Base-by-base conservation (phyloP, 2,888 invertebrate genomes). In the Philereme transversata region DNA sequence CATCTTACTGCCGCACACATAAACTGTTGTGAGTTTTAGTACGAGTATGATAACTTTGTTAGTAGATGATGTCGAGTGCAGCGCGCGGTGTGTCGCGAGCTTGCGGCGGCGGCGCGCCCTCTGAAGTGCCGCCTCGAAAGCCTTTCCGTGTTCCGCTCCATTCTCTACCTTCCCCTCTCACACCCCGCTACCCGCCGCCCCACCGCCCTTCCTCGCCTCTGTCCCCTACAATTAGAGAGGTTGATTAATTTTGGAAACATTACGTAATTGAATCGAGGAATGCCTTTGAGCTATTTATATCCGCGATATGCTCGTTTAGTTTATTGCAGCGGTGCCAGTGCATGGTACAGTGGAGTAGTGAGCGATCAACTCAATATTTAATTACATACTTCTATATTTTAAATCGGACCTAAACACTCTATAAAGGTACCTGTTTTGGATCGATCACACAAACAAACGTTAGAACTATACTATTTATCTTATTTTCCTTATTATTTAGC, bases 111-210 rank as follows among this genome's bases (percentile, higher is more conserved):
- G 71, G 73, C 70, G 64, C 65, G 67, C 59, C 78, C 78, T 88
- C 74, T 83, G 82, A 88, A 83, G 84, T 84, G 84, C 86, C 87
- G 88, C 86, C 87, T 84, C 89, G 82, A 91, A 86, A 91, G 90
- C 90, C 89, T 90, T 91, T 91, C 87, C 90, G 88, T 91, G 90
- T 90, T 79, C 81, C 81, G 73, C 78, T 64, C 69, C 63, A 45
- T 64, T 51, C 64, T 22, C 22, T 22, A 3, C 22, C 3, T 3
- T 22, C 51, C 62, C 64, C 64, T 64, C 65, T 60, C 70, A n/a
- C 64, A 65, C 64, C 60, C 53, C 70, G 60, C 41, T 67, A 4
- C 62, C 41, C 58, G 51, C 52, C 59, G 48, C 64, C 38, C 11
- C 65, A 35, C 57, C 51, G 9, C 11, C 60, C 41, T 62, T 40